Evolutionary conservation across 2,888 invertebrate genomes (phyloP).

Genomic region (Andrena fulva): DNA sequence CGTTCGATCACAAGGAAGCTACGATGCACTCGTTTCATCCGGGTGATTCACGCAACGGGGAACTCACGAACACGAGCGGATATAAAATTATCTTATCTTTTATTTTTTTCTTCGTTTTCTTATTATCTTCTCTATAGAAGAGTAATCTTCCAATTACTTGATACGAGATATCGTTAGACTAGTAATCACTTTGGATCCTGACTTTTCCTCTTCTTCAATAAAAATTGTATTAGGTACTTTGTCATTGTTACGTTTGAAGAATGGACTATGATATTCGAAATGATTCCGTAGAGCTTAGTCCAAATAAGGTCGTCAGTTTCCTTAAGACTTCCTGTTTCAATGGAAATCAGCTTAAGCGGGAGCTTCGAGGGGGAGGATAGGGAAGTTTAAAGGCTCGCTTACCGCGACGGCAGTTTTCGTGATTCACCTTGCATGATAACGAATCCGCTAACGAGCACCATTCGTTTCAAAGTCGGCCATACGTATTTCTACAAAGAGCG

Average conservation of each 20-base stretch:
- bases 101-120: too few relatives aligned
- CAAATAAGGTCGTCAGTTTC: conserved; percentile 3
- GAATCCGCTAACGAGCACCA: conserved; percentile 77
- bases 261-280: not conserved
- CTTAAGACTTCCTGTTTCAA: conserved; percentile 2
- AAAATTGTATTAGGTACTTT: too few relatives aligned
- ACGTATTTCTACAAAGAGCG: conserved; percentile 16
- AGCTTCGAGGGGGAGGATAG: not conserved
- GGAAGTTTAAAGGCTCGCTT: conserved; percentile 44
- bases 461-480: conserved; percentile 66
- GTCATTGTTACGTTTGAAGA: not conserved
- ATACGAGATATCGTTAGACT: conserved; percentile 8
- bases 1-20: not conserved
- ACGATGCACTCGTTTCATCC: not conserved
- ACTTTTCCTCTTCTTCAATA: too few relatives aligned
- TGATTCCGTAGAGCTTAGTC: not conserved
- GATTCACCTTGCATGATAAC: conserved; percentile 76
- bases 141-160: not conserved
- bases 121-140: too few relatives aligned
- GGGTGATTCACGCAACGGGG: not conserved
- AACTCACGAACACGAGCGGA: not conserved
- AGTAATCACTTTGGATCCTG: too few relatives aligned
- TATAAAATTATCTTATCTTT: too few relatives aligned
- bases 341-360: conserved; percentile 2
- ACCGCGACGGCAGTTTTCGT: conserved; percentile 65